phyloP scores from a whole-genome alignment of 2,797 vertebrate genomes.

The Serranus cabrilla region DNA sequence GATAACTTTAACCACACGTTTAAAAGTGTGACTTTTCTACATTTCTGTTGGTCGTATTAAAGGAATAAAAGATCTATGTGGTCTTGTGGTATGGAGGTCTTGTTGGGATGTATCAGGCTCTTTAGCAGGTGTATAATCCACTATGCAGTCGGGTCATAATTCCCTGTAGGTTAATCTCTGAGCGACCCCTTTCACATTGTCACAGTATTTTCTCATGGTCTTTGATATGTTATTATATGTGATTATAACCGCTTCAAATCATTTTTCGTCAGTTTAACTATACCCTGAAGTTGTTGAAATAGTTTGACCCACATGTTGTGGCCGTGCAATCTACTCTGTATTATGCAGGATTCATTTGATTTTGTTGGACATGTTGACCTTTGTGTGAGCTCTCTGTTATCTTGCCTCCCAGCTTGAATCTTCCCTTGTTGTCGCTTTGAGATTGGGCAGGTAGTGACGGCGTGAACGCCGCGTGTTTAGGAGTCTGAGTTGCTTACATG shows the following conservation, averaged over 20 bases:
- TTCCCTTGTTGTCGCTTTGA: slow-evolving; percentile 40
- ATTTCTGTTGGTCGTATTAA: too few relatives aligned
- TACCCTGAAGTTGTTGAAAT: slow-evolving; percentile 6
- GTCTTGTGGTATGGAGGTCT: too few relatives aligned
- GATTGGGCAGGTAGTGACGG: slow-evolving; percentile 57
- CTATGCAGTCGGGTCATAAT: not conserved
- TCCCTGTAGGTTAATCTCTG: not conserved
- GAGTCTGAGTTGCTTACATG: slow-evolving; percentile 57
- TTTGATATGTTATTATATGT: not conserved
- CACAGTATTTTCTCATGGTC: not conserved
- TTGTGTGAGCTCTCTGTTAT: slow-evolving; percentile 48
- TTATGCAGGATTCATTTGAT: slow-evolving; percentile 23
- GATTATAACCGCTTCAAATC: not conserved
- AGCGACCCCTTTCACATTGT: not conserved
- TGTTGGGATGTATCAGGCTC: too few relatives aligned
- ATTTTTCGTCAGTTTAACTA: slow-evolving; percentile 33
- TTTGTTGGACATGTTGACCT: slow-evolving; percentile 37
- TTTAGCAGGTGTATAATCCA: too few relatives aligned
- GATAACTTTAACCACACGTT: too few relatives aligned
- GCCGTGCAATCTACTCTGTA: not conserved
- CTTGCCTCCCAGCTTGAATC: slow-evolving; percentile 55
- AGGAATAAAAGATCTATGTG: too few relatives aligned
- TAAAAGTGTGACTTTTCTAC: too few relatives aligned
- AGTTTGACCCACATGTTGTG: slow-evolving; percentile 7
- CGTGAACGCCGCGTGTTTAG: slow-evolving; percentile 22